Percentiles rank a stretch among this genome's conserved stretches.
Conservation (phyloP, 1,140 invertebrate genomes). For the Drosophila carrolli region DNA sequence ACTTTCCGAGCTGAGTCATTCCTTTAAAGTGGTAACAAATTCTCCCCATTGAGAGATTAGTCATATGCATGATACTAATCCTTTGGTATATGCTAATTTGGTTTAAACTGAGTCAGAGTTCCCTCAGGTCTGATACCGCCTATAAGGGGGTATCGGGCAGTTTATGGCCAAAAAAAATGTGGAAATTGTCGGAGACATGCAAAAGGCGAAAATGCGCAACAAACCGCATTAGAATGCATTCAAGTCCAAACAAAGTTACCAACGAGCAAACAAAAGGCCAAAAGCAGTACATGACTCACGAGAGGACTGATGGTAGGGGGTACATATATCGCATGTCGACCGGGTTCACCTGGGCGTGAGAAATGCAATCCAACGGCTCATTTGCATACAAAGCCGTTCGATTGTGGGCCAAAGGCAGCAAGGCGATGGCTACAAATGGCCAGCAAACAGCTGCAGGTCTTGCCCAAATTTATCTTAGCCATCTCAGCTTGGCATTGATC, state of each 20-base stretch:
- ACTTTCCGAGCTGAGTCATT: slow-evolving; percentile 5
- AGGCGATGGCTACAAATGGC: slow-evolving; percentile 42
- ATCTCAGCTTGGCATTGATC: slow-evolving; percentile 44
- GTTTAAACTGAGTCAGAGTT: slow-evolving; percentile 49
- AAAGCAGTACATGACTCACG: slow-evolving; percentile 46
- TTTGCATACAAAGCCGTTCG: slow-evolving; percentile 79
- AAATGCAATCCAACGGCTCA: slow-evolving; percentile 58
- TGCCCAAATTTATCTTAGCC: slow-evolving; percentile 22
- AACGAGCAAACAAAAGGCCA: slow-evolving; percentile 36
- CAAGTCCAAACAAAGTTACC: slow-evolving; percentile 44
- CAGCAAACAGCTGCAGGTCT: slow-evolving; percentile 16
- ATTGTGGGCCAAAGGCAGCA: slow-evolving; percentile 53
- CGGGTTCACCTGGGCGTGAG: slow-evolving; percentile 38
- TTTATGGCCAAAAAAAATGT: slow-evolving; percentile 25
- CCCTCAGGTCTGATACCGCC: slow-evolving; percentile 22
- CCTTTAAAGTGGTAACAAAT: neutral
- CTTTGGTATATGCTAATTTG: slow-evolving; percentile 64
- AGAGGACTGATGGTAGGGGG: neutral
- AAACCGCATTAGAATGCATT: slow-evolving; percentile 50
- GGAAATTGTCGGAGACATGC: slow-evolving; percentile 42
- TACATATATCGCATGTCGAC: slow-evolving; percentile 17
- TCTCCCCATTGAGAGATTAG: slow-evolving; percentile 21
- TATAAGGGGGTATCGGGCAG: slow-evolving; percentile 16
- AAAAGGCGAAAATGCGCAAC: slow-evolving; percentile 45
- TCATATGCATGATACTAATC: slow-evolving; percentile 56